These are phyloP conservation scores for Gortyna flavago DNA, from an alignment of 2,888 invertebrate species.

Conservation along the genomic window DNA sequence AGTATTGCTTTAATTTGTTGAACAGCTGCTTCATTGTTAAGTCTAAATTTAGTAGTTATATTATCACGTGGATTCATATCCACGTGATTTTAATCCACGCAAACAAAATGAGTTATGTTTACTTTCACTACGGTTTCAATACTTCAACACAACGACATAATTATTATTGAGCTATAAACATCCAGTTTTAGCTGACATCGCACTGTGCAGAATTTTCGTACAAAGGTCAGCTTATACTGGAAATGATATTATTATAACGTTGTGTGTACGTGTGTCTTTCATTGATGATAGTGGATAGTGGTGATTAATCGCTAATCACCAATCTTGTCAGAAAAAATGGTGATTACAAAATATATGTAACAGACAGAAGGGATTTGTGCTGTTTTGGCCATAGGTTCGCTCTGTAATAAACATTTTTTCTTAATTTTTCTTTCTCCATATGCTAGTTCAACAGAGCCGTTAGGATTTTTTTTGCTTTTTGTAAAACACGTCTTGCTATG, in stretches of 20 bases:
- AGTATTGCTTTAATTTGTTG: neutral
- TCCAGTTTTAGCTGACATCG: neutral
- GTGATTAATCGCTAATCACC: neutral
- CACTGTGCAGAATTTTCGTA: neutral
- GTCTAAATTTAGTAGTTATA: neutral
- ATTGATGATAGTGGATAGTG: neutral
- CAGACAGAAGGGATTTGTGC: neutral
- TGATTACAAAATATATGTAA: neutral
- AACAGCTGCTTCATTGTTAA: neutral
- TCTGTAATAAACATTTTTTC: no score
- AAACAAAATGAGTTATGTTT: constrained; percentile 9
- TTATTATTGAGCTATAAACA: no score
- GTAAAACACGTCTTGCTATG: no score
- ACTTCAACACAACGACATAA: no score
- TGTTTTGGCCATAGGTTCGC: neutral
- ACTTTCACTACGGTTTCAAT: neutral
- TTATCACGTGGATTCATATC: neutral
- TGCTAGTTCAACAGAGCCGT: no score
- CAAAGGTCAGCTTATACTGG: neutral
- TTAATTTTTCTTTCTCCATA: no score
- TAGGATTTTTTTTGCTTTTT: no score
- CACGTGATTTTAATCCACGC: neutral
- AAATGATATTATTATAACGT: neutral
- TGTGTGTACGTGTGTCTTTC: neutral
- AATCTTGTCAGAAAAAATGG: neutral